Evolutionary conservation across 2,797 vertebrate genomes (phyloP).

Genomic region (Heliangelus exortis): DNA sequence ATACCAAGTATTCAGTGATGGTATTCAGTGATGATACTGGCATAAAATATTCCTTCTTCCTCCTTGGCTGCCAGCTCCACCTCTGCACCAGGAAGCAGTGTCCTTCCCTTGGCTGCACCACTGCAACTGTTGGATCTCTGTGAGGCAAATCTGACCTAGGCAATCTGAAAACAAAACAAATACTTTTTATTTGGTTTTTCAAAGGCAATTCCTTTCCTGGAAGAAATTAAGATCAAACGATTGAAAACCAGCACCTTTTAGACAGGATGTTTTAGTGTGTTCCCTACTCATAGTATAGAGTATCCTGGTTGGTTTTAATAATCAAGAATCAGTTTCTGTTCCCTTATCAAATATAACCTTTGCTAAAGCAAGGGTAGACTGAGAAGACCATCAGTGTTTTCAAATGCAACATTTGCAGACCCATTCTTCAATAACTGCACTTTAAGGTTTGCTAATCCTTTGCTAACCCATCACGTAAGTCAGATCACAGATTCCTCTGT

Average conservation of each 20-base stretch:
- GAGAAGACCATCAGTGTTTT: background rate
- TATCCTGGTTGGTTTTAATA: background rate
- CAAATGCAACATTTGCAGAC: background rate
- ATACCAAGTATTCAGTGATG: background rate
- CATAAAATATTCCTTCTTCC: background rate
- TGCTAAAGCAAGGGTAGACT: background rate
- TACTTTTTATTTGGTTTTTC: background rate
- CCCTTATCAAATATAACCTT: background rate
- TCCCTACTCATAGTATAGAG: background rate
- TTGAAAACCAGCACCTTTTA: background rate
- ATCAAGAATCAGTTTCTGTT: background rate
- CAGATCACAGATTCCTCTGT: background rate
- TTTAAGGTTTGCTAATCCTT: background rate
- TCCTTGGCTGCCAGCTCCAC: background rate
- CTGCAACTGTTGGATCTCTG: background rate
- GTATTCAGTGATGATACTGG: background rate
- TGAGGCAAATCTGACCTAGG: background rate
- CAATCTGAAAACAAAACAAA: background rate
- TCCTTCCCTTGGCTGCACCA: background rate
- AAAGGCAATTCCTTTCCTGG: background rate
- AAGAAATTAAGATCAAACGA: background rate
- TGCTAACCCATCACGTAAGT: background rate
- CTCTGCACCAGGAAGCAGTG: background rate
- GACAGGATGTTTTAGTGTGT: background rate
- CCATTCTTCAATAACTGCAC: background rate